These are phyloP conservation scores for Portevinia maculata DNA, from an alignment of 2,888 invertebrate genomes.

Conservation along the genomic window DNA sequence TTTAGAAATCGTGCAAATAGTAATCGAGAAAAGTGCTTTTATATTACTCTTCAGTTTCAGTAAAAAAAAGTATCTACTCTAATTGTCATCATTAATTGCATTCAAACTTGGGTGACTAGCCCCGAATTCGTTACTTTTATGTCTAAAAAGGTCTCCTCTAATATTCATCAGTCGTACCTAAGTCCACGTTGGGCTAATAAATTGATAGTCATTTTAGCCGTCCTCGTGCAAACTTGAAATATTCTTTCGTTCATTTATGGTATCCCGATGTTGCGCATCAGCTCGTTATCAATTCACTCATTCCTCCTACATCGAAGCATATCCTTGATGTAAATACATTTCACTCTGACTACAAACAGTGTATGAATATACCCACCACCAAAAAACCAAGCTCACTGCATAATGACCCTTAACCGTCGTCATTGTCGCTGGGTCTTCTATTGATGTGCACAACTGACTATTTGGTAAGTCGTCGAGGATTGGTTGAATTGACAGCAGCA, in stretches of 20 bases:
- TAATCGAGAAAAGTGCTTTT: too few species aligned
- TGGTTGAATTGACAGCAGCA: not conserved
- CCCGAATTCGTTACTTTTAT: too few species aligned
- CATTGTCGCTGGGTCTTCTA: not conserved
- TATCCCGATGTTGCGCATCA: conserved; percentile 51
- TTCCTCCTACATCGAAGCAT: conserved; percentile 45
- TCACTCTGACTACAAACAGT: conserved; percentile 20
- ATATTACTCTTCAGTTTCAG: too few species aligned
- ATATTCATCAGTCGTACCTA: not conserved
- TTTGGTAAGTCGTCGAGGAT: not conserved
- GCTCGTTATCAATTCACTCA: conserved; percentile 51
- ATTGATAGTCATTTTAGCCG: not conserved
- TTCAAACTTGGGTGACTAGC: too few species aligned
- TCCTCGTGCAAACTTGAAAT: not conserved
- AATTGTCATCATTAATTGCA: too few species aligned
- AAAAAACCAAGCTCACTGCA: conserved; percentile 10
- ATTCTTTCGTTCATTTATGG: conserved; percentile 30
- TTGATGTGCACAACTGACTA: not conserved
- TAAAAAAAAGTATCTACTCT: too few species aligned
- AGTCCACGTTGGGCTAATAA: not conserved
- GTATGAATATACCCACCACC: not conserved
- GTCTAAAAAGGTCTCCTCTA: too few species aligned
- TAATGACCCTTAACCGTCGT: conserved; percentile 43
- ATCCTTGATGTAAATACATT: conserved; percentile 51
- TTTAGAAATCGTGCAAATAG: too few species aligned